phyloP scores from a whole-genome alignment of 2,797 vertebrate species.

The Pantherophis alleghaniensis region DNA sequence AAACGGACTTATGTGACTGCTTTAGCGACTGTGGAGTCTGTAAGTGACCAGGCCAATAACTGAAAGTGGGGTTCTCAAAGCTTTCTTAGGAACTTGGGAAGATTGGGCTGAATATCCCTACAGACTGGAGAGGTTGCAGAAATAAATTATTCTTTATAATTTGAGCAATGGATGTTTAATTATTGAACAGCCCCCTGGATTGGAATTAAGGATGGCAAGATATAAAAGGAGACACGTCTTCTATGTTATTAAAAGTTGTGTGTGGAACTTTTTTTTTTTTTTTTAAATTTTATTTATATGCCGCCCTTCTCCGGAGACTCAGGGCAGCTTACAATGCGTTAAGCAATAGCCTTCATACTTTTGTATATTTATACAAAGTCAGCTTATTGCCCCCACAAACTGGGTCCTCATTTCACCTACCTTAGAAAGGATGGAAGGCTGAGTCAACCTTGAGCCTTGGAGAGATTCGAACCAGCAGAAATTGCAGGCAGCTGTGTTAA shows the following conservation, averaged over 20 bases:
- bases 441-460: no score
- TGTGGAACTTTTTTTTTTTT: background rate
- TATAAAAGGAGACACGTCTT: background rate
- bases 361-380: no score
- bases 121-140: background rate
- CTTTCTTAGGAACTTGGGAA: background rate
- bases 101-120: background rate
- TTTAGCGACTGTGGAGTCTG: conserved; percentile 7
- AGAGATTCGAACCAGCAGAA: no score
- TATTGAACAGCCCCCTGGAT: background rate
- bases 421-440: no score
- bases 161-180: background rate
- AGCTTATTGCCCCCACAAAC: no score
- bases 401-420: no score
- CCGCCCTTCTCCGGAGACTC: no score
- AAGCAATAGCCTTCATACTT: no score
- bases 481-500: no score
- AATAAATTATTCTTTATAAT: background rate
- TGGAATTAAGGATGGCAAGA: background rate
- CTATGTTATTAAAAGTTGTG: background rate
- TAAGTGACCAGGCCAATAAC: background rate
- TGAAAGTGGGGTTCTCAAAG: no score
- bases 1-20: conserved; percentile 4
- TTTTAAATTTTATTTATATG: no score
- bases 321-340: no score